phyloP scores from a whole-genome alignment of 2,888 invertebrate genomes.

The Cenopis cana region DNA sequence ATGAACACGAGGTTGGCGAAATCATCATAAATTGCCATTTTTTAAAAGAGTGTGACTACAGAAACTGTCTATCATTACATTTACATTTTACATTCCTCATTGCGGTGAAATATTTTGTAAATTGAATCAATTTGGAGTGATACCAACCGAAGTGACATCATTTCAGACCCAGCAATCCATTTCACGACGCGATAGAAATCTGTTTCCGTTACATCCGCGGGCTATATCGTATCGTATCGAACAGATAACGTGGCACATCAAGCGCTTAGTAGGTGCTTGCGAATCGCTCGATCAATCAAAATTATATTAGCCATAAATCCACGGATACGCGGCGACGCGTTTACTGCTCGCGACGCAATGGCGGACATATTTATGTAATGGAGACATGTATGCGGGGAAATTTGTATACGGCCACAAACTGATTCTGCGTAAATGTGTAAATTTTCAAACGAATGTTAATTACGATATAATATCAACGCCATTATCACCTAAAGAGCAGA shows the following conservation, averaged over 20 bases:
- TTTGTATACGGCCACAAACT: too few relatives aligned
- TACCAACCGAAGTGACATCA: background rate
- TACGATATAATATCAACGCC: too few relatives aligned
- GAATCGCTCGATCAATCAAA: conserved; percentile 79
- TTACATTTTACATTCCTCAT: too few relatives aligned
- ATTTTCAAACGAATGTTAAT: too few relatives aligned
- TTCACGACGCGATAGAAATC: conserved; percentile 11
- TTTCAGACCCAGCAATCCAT: conserved; percentile 6
- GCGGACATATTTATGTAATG: background rate
- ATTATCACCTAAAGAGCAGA: too few relatives aligned
- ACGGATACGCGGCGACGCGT: conserved; percentile 59
- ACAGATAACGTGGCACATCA: conserved; percentile 35
- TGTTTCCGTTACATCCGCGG: background rate
- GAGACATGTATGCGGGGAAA: background rate
- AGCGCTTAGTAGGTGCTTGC: conserved; percentile 41
- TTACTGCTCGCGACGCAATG: conserved; percentile 28
- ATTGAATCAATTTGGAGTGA: background rate
- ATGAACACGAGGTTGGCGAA: too few relatives aligned
- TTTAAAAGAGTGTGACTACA: too few relatives aligned
- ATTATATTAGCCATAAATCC: conserved; percentile 84
- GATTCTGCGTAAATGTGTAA: too few relatives aligned
- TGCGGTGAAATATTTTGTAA: background rate
- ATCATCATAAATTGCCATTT: too few relatives aligned
- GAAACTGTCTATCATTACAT: too few relatives aligned
- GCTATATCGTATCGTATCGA: conserved; percentile 27